phyloP scores from a whole-genome alignment of 2,888 invertebrate species.

The Mylabris sibirica region DNA sequence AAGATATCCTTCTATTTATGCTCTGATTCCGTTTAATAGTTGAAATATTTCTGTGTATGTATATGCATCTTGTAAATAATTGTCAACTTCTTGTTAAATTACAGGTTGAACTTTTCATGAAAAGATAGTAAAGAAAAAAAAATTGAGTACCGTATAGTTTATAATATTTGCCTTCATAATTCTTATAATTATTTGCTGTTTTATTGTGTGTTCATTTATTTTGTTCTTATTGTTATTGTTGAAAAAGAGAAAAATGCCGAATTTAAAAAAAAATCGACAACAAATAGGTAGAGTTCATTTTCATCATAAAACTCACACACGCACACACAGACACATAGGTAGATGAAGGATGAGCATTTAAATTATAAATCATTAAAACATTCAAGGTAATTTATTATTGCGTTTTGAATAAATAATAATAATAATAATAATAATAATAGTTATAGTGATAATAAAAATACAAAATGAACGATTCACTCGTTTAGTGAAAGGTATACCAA shows the following conservation, averaged over 20 bases:
- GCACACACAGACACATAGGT: neutral
- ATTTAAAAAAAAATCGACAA: slow-evolving; percentile 6
- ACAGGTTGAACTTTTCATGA: slow-evolving; percentile 1
- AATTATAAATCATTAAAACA: slow-evolving; percentile 21
- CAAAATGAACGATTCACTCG: neutral
- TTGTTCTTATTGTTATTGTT: slow-evolving; percentile 17
- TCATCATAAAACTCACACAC: neutral
- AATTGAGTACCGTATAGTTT: neutral
- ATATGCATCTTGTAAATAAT: neutral
- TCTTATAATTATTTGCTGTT: neutral
- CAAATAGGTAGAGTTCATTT: neutral
- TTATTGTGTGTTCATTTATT: slow-evolving; percentile 3
- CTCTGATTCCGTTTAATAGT: slow-evolving; percentile 12
- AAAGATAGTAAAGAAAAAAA: neutral
- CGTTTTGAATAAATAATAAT: slow-evolving; percentile 7
- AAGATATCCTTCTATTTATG: slow-evolving; percentile 11
- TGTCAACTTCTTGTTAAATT: slow-evolving; percentile 17
- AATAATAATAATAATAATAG: slow-evolving; percentile 1
- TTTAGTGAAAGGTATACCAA: slow-evolving; percentile 1
- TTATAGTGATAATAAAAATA: neutral
- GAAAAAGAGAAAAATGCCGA: neutral
- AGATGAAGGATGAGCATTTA: slow-evolving; percentile 23
- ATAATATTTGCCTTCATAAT: neutral
- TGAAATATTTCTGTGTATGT: neutral
- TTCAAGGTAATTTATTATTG: slow-evolving; percentile 11